Evolutionary conservation across 2,797 vertebrate species (phyloP).

Genomic region (Xiphophorus birchmanni): DNA sequence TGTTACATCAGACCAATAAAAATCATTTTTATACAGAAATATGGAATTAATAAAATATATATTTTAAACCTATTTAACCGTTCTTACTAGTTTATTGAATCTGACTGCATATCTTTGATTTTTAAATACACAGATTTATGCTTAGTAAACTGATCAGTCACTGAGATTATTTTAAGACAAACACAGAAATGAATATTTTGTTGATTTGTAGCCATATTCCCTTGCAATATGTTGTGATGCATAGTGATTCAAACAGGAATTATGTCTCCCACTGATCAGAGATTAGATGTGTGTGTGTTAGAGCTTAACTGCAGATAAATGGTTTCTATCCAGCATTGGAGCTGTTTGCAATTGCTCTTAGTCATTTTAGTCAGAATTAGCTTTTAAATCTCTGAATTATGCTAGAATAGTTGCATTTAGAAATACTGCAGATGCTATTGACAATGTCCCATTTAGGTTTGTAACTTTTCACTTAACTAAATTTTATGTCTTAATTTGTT

Average conservation of each 20-base stretch:
- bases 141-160: neutral
- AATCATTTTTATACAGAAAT: neutral
- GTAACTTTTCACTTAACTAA: neutral
- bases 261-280: slow-evolving; percentile 57
- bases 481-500: neutral
- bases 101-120: neutral
- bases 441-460: neutral
- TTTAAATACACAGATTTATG: neutral
- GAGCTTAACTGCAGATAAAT: slow-evolving; percentile 56
- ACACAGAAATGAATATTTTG: neutral
- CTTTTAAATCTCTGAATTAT: slow-evolving; percentile 32
- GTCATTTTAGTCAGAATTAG: slow-evolving; percentile 41
- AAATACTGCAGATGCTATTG: slow-evolving; percentile 1
- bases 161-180: neutral
- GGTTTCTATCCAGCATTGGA: slow-evolving; percentile 43
- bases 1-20: neutral
- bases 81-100: neutral
- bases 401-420: neutral
- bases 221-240: slow-evolving; percentile 37
- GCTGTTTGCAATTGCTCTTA: slow-evolving; percentile 28
- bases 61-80: neutral
- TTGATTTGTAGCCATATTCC: slow-evolving; percentile 20
- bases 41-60: neutral
- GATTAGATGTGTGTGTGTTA: slow-evolving; percentile 38
- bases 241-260: slow-evolving; percentile 62